Conservation (phyloP, 2,113 vertebrate genomes). For the Solea senegalensis region DNA sequence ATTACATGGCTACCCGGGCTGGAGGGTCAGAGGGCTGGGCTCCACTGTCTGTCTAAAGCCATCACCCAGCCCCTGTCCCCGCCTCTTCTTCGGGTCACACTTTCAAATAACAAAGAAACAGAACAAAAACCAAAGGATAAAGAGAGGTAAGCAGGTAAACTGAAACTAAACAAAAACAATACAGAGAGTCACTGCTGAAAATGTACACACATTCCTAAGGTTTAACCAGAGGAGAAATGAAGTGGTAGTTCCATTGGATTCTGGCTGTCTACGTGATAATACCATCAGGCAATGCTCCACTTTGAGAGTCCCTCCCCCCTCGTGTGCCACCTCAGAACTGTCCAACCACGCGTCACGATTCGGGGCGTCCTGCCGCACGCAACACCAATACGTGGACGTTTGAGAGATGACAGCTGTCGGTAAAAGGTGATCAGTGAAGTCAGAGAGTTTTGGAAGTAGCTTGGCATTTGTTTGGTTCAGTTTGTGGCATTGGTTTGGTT, state of each 20-base stretch:
- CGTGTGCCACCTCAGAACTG: slow-evolving; percentile 74
- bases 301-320: slow-evolving; percentile 72
- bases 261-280: slow-evolving; percentile 73
- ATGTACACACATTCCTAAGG: slow-evolving; percentile 86
- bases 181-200: slow-evolving; percentile 85
- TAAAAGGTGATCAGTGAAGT: slow-evolving; percentile 64
- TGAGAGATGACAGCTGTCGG: slow-evolving; percentile 59
- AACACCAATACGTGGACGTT: slow-evolving; percentile 46
- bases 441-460: slow-evolving; percentile 78
- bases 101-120: slow-evolving; percentile 75
- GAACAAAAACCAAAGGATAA: slow-evolving; percentile 69
- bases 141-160: slow-evolving; percentile 76
- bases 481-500: slow-evolving; percentile 79
- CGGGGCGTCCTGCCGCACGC: slow-evolving; percentile 30
- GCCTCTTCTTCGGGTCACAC: slow-evolving; percentile 79
- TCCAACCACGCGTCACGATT: slow-evolving; percentile 74
- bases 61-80: slow-evolving; percentile 73
- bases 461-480: slow-evolving; percentile 74
- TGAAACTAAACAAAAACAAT: slow-evolving; percentile 79
- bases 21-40: slow-evolving; percentile 72
- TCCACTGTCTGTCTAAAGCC: slow-evolving; percentile 76
- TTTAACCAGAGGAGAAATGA: slow-evolving; percentile 79
- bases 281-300: slow-evolving; percentile 74
- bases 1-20: slow-evolving; percentile 81
- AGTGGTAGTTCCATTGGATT: slow-evolving; percentile 82